Evolutionary conservation across 2,888 invertebrate genomes (phyloP).

Genomic region (Troides oblongomaculatus): DNA sequence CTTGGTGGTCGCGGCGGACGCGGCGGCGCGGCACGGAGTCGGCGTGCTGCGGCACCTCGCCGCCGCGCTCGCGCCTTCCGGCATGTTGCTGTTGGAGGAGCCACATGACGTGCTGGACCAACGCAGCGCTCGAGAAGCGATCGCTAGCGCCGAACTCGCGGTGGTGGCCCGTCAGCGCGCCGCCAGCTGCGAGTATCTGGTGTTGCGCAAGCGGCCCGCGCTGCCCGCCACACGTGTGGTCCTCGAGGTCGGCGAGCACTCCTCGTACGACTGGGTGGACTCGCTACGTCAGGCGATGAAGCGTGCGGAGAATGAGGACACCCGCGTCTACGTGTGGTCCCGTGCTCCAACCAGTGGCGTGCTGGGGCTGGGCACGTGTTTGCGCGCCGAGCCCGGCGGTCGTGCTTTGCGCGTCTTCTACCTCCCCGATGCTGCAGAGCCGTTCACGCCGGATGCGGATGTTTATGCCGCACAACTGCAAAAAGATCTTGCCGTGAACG

Average conservation of each 20-base stretch:
- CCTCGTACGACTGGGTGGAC: conserved; percentile 88
- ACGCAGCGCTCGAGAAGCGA: conserved; percentile 46
- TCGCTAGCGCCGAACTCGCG: conserved; percentile 56
- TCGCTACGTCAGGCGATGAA: conserved; percentile 87
- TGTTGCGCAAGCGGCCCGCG: conserved; percentile 77
- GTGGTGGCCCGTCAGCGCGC: conserved; percentile 77
- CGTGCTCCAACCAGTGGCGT: conserved; percentile 87
- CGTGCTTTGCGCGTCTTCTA: conserved; percentile 86
- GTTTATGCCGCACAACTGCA: conserved; percentile 82
- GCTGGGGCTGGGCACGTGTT: conserved; percentile 93
- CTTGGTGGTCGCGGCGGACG: conserved; percentile 83
- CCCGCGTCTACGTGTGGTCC: conserved; percentile 84
- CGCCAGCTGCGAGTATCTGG: conserved; percentile 82
- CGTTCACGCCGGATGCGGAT: conserved; percentile 80
- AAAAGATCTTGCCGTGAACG: conserved; percentile 92
- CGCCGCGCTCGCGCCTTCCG: conserved; percentile 82
- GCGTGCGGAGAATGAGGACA: conserved; percentile 79
- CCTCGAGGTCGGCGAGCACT: conserved; percentile 84
- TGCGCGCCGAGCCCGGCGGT: conserved; percentile 93
- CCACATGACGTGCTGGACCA: conserved; percentile 67
- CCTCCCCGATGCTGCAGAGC: conserved; percentile 82
- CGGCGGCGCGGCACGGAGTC: conserved; percentile 78
- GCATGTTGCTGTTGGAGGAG: conserved; percentile 88
- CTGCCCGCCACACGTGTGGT: conserved; percentile 67
- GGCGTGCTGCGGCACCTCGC: conserved; percentile 79